Conservation (phyloP, 1,140 invertebrate species). For the Drosophila ercepeae region DNA sequence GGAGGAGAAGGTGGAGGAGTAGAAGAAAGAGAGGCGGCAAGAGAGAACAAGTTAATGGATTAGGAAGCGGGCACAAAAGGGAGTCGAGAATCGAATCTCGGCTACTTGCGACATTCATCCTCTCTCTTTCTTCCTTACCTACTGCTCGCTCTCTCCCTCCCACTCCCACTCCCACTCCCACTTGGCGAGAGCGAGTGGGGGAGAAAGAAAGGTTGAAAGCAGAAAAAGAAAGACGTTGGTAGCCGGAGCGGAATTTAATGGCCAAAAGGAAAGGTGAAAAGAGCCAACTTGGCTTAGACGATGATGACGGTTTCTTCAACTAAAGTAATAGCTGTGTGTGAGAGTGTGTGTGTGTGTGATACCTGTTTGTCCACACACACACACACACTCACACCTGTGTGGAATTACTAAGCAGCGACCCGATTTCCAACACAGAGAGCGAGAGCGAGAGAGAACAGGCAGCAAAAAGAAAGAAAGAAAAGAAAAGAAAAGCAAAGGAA, state of each 20-base stretch:
- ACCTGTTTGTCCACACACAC: slow-evolving; percentile 56
- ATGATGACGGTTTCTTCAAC: slow-evolving; percentile 29
- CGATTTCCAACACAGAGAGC: slow-evolving; percentile 52
- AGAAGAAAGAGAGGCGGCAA: not conserved
- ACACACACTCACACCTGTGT: slow-evolving; percentile 34
- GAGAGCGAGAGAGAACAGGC: slow-evolving; percentile 13
- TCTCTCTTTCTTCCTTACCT: not conserved
- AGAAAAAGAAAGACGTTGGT: slow-evolving; percentile 29
- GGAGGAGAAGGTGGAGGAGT: no score
- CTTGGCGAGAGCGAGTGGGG: not conserved
- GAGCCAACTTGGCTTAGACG: slow-evolving; percentile 63
- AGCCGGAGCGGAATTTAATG: slow-evolving; percentile 59
- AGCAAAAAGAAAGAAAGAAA: not conserved
- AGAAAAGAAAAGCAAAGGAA: slow-evolving; percentile 24
- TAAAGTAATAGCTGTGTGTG: slow-evolving; percentile 26
- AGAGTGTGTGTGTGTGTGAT: slow-evolving; percentile 38
- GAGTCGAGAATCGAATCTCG: slow-evolving; percentile 25
- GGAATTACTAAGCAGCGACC: slow-evolving; percentile 75
- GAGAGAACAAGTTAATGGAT: slow-evolving; percentile 53
- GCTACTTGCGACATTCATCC: slow-evolving; percentile 17
- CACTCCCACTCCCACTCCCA: slow-evolving; percentile 2
- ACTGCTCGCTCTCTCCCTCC: slow-evolving; percentile 6
- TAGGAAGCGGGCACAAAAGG: slow-evolving; percentile 49
- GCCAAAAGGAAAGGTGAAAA: slow-evolving; percentile 72
- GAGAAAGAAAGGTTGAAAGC: slow-evolving; percentile 22